Conservation (phyloP, 2,113 vertebrate species). For the Mustela lutreola region DNA sequence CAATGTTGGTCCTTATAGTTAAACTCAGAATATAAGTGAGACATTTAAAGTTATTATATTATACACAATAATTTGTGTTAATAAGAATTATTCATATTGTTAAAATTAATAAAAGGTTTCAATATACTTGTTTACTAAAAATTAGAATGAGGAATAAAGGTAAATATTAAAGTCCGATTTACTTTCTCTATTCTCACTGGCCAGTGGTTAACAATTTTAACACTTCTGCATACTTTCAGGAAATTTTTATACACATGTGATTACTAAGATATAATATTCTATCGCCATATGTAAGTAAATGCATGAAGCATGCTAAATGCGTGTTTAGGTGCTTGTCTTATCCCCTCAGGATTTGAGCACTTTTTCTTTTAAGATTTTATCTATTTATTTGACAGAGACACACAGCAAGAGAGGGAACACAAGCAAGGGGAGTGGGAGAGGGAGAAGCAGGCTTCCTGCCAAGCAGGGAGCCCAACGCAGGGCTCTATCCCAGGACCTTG, state of each 20-base stretch:
- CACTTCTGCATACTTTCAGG: neutral
- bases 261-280: neutral
- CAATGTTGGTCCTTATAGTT: neutral
- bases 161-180: conserved; percentile 31
- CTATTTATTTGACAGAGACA: no score
- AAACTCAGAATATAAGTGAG: neutral
- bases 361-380: neutral
- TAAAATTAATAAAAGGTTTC: neutral
- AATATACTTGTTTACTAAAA: neutral
- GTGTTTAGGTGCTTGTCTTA: neutral
- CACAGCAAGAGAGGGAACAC: no score
- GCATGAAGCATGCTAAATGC: neutral
- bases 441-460: no score
- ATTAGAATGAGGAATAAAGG: neutral
- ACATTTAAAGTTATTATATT: neutral
- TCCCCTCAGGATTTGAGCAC: neutral
- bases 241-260: neutral
- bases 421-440: no score
- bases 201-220: neutral
- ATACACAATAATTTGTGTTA: neutral
- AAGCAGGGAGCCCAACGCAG: no score
- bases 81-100: no score
- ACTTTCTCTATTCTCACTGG: neutral
- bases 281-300: neutral
- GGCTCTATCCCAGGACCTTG: no score